Percentiles rank a stretch among this genome's conserved stretches.
phyloP scores from a whole-genome alignment of 1,140 invertebrate species.

The Acromyrmex charruanus region DNA sequence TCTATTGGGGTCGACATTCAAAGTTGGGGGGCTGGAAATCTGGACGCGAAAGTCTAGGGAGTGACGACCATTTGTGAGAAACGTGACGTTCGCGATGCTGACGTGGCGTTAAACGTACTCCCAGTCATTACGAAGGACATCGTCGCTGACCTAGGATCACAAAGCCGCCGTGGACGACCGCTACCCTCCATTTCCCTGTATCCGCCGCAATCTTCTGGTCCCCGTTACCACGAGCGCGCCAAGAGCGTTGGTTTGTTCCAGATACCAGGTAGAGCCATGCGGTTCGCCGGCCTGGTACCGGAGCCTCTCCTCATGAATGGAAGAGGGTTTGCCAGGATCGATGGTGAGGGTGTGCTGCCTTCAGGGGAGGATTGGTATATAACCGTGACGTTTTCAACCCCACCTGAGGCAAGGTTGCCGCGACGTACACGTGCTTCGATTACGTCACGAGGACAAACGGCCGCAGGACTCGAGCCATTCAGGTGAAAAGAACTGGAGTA shows the following conservation, averaged over 20 bases:
- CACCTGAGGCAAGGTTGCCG: conserved; percentile 69
- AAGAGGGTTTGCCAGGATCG: conserved; percentile 80
- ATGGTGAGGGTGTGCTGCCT: conserved; percentile 82
- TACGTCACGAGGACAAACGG: conserved; percentile 80
- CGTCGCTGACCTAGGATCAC: conserved; percentile 75
- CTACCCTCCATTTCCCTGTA: not conserved
- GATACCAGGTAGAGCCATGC: conserved; percentile 76
- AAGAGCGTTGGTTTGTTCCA: conserved; percentile 78
- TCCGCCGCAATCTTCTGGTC: not conserved
- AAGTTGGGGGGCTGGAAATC: not conserved
- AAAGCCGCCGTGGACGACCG: not conserved
- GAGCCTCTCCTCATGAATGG: conserved; percentile 81
- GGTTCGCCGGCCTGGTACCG: conserved; percentile 73
- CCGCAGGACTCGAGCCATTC: conserved; percentile 73
- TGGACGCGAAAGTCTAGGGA: not conserved
- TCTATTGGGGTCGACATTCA: not conserved
- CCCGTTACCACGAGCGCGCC: conserved; percentile 43
- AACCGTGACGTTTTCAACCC: conserved; percentile 74
- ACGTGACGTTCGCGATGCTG: not conserved
- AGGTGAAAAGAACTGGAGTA: conserved; percentile 29
- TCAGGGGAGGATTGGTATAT: conserved; percentile 72
- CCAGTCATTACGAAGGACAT: conserved; percentile 26
- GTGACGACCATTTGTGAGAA: not conserved
- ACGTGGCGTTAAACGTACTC: conserved; percentile 19
- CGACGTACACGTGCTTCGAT: conserved; percentile 83